A percentile compares a stretch with the other conserved stretches of the same genome.
These are phyloP conservation scores for Neotoxoptera formosana DNA, from an alignment of 1,140 invertebrate genomes.

Conservation along the genomic window DNA sequence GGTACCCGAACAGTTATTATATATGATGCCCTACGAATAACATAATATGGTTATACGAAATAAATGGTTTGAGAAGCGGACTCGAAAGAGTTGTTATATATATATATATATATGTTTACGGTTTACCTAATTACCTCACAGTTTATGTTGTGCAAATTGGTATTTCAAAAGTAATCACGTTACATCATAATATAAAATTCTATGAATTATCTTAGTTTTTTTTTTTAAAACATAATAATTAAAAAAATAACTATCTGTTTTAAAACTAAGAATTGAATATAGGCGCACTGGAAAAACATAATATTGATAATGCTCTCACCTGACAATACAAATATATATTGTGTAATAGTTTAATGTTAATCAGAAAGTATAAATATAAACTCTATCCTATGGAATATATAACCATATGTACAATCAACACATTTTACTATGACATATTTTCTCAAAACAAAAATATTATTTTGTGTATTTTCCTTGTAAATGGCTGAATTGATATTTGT, in stretches of 20 bases:
- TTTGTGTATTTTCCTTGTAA: neutral
- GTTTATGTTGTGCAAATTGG: neutral
- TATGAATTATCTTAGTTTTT: neutral
- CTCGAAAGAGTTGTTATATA: neutral
- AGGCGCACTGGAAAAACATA: neutral
- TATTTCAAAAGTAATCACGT: neutral
- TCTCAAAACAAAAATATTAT: too few relatives aligned
- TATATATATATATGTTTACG: neutral
- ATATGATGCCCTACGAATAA: neutral
- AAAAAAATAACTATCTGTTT: neutral
- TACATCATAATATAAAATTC: neutral
- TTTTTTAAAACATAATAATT: neutral
- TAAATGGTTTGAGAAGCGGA: neutral
- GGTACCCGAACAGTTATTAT: neutral
- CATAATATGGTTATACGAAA: neutral
- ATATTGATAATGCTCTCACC: neutral
- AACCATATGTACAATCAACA: neutral
- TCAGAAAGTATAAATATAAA: neutral
- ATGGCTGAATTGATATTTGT: neutral
- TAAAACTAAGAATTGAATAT: neutral
- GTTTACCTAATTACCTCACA: neutral
- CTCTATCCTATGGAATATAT: neutral
- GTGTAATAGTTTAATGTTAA: neutral
- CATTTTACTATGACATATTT: too few relatives aligned
- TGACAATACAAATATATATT: neutral